Percentiles rank a stretch among this genome's conserved stretches.
phyloP scores from a whole-genome alignment of 2,888 invertebrate genomes.

The Cistogaster globosa region DNA sequence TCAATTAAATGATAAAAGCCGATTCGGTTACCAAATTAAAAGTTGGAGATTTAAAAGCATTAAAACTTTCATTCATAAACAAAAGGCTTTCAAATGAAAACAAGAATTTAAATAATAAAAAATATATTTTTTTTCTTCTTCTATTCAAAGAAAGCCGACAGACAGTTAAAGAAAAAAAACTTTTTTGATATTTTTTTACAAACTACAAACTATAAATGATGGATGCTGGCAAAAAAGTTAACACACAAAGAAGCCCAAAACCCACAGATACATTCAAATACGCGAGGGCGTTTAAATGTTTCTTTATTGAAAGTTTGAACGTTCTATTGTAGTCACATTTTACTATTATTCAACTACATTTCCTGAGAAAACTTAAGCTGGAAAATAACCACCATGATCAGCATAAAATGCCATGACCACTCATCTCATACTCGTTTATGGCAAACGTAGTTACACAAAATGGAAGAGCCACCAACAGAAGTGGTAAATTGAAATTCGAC shows the following conservation, averaged over 20 bases:
- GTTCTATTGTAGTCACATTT: conserved; percentile 36
- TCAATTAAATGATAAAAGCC: background rate
- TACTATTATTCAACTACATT: conserved; percentile 38
- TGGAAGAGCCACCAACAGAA: conserved; percentile 29
- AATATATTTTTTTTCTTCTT: background rate
- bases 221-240: conserved; percentile 5
- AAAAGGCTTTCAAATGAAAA: conserved; percentile 23
- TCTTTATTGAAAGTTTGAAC: conserved; percentile 9
- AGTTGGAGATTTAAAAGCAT: background rate
- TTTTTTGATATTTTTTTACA: background rate
- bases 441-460: background rate
- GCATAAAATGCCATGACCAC: conserved; percentile 6
- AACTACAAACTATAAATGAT: conserved; percentile 31
- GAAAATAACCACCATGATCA: conserved; percentile 54
- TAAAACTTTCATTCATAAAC: background rate
- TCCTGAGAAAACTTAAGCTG: conserved; percentile 51
- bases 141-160: conserved; percentile 4
- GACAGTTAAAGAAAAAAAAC: background rate
- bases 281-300: conserved; percentile 49
- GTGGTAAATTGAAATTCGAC: conserved; percentile 67
- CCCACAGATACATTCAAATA: background rate
- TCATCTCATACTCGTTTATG: background rate
- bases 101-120: conserved; percentile 9
- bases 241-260: conserved; percentile 26
- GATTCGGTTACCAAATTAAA: background rate